Evolutionary conservation across 2,797 vertebrate genomes (phyloP).

Genomic region (Morelia viridis): DNA sequence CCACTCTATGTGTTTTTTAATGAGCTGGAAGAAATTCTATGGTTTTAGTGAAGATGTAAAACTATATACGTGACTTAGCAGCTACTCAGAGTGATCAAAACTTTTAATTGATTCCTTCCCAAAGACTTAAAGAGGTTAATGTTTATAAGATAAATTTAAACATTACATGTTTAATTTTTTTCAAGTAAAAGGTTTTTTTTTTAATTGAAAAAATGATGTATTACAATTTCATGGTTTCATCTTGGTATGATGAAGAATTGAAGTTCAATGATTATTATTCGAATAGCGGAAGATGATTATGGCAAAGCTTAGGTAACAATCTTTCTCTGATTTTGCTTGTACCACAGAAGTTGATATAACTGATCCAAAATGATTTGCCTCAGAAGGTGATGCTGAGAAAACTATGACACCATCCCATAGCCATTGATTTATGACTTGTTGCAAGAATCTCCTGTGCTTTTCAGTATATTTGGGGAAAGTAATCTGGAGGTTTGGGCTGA

Average conservation of each 20-base stretch:
- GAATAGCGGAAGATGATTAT: not conserved
- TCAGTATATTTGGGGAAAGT: no score
- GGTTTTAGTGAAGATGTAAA: not conserved
- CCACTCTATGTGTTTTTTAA: constrained; percentile 25
- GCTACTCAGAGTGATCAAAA: not conserved
- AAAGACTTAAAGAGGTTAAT: not conserved
- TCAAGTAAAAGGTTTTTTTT: not conserved
- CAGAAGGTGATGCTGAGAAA: no score
- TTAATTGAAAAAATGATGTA: not conserved
- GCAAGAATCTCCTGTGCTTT: no score
- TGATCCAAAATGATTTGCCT: no score
- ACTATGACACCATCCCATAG: no score
- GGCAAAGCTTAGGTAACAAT: no score
- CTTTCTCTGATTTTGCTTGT: no score
- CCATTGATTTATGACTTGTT: no score
- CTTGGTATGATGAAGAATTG: not conserved
- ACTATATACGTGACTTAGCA: not conserved
- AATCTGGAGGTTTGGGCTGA: no score
- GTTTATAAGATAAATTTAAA: not conserved
- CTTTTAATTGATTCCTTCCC: not conserved
- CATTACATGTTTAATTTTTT: not conserved
- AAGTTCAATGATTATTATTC: not conserved
- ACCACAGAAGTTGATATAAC: no score
- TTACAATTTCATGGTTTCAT: not conserved
- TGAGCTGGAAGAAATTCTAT: constrained; percentile 14